Evolutionary conservation across 1,140 invertebrate species (phyloP).

Genomic region (Cylas formicarius): DNA sequence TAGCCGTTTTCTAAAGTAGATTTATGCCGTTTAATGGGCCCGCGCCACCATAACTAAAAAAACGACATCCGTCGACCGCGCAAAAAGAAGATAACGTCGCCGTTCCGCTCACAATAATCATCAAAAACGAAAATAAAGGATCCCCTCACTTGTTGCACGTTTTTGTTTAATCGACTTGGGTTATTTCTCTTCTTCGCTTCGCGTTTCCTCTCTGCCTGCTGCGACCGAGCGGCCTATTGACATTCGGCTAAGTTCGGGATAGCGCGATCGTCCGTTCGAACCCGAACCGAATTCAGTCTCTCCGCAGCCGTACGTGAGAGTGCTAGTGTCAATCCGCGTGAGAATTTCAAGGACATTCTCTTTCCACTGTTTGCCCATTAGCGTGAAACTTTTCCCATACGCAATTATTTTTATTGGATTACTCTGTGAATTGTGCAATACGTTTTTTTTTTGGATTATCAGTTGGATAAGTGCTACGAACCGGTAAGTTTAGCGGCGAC

Average conservation of each 20-base stretch:
- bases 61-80: too few relatives aligned
- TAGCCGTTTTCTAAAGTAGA: too few relatives aligned
- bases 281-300: slow-evolving; percentile 19
- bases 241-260: slow-evolving; percentile 11
- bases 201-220: too few relatives aligned
- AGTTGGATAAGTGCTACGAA: background rate
- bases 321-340: slow-evolving; percentile 8
- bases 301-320: slow-evolving; percentile 7
- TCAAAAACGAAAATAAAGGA: slow-evolving; percentile 21
- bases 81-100: too few relatives aligned
- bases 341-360: slow-evolving; percentile 21
- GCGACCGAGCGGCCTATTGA: slow-evolving; percentile 8
- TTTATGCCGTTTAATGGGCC: too few relatives aligned
- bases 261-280: slow-evolving; percentile 13
- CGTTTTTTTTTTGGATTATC: slow-evolving; percentile 18
- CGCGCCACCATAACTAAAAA: too few relatives aligned
- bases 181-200: too few relatives aligned
- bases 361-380: slow-evolving; percentile 4
- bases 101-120: too few relatives aligned
- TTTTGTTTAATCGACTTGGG: slow-evolving; percentile 24
- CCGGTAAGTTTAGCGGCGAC: background rate
- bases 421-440: slow-evolving; percentile 11
- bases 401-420: slow-evolving; percentile 6
- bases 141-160: slow-evolving; percentile 25
- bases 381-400: slow-evolving; percentile 5